Conservation (phyloP, 2,113 vertebrate genomes). For the Hystrix cristata region DNA sequence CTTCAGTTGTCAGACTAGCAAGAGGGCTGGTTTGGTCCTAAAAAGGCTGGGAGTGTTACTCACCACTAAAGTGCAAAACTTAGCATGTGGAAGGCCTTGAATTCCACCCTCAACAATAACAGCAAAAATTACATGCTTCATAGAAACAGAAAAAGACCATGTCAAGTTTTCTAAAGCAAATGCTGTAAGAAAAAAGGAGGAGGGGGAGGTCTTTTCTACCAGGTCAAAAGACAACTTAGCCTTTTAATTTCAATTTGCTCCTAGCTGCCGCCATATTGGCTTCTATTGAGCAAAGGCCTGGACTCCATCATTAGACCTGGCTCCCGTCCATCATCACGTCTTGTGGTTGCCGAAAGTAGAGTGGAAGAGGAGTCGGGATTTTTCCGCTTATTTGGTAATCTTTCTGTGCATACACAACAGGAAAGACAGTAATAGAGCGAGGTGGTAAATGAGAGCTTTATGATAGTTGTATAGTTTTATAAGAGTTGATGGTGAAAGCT, state of each 20-base stretch:
- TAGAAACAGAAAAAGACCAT: not conserved
- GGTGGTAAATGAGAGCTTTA: too few relatives aligned
- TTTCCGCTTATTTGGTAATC: not conserved
- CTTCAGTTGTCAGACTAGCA: not conserved
- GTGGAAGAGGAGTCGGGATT: not conserved
- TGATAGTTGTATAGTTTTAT: not conserved
- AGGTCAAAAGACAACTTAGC: not conserved
- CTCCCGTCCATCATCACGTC: not conserved
- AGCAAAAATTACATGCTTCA: not conserved
- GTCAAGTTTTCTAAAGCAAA: not conserved
- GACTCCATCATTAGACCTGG: not conserved
- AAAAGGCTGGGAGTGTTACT: not conserved
- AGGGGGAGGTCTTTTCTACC: not conserved
- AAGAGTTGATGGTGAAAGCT: not conserved
- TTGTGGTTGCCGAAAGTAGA: not conserved
- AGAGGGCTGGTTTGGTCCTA: not conserved
- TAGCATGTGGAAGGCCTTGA: not conserved
- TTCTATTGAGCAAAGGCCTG: not conserved
- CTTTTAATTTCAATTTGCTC: not conserved
- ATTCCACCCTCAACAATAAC: not conserved
- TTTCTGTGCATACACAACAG: not conserved
- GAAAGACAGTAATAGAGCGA: not conserved
- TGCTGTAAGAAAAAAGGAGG: not conserved
- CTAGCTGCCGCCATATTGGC: not conserved
- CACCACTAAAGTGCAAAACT: not conserved